Conservation (phyloP, 2,888 invertebrate species). For the Diaphora mendica region DNA sequence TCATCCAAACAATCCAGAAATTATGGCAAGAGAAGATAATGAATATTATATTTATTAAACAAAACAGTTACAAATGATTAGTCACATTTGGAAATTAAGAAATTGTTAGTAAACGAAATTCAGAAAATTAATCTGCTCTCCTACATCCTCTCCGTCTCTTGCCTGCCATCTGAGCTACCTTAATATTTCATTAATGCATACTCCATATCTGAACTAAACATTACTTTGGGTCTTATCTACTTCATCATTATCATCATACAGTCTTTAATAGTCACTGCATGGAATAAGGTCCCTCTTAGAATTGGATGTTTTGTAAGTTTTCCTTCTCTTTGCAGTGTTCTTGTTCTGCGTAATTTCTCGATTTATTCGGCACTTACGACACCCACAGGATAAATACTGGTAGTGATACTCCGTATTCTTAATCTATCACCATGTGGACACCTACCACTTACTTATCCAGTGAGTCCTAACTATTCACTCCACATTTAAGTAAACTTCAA, state of each 20-base stretch:
- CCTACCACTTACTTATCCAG: no score
- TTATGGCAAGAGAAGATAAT: background rate
- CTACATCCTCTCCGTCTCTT: background rate
- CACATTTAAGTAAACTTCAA: background rate
- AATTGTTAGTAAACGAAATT: background rate
- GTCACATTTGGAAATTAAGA: background rate
- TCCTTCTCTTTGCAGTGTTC: no score
- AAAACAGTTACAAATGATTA: background rate
- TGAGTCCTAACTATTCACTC: background rate
- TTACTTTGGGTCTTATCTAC: background rate
- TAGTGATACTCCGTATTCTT: no score
- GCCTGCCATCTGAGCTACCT: background rate
- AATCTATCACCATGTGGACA: no score
- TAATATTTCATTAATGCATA: background rate
- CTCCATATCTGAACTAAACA: background rate
- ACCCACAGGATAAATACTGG: no score
- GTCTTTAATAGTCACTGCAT: no score
- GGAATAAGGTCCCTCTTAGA: no score
- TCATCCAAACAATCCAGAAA: background rate
- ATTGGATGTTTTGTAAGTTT: no score
- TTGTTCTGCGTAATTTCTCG: no score
- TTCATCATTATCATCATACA: background rate
- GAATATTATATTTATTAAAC: background rate
- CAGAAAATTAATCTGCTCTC: background rate
- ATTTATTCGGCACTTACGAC: no score